phyloP scores from a whole-genome alignment of 2,797 vertebrate genomes.

The Cirrhinus mrigala region DNA sequence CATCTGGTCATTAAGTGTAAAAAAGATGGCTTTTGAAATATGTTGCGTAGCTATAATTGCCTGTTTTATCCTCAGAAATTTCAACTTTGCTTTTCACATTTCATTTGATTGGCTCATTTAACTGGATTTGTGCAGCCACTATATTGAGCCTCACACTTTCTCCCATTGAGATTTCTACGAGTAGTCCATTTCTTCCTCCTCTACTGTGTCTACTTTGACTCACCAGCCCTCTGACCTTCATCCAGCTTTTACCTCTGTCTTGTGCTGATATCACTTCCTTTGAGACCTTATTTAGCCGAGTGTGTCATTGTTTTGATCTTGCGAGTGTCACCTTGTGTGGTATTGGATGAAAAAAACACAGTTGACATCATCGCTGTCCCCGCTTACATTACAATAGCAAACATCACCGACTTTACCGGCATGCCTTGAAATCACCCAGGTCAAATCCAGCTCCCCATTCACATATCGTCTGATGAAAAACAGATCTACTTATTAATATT shows the following conservation, averaged over 20 bases:
- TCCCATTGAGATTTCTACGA: background rate
- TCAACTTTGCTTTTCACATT: background rate
- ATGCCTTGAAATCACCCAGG: constrained; percentile 8
- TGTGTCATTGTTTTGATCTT: constrained; percentile 50
- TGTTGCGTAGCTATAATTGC: background rate
- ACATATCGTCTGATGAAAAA: background rate
- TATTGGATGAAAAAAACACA: constrained; percentile 25
- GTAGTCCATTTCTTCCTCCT: background rate
- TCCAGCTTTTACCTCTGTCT: constrained; percentile 25
- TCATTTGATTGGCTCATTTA: background rate
- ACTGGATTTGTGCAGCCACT: background rate
- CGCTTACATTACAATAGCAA: constrained; percentile 36
- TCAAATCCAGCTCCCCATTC: constrained; percentile 1
- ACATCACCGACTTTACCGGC: background rate
- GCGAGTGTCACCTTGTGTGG: constrained; percentile 50
- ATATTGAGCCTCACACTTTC: constrained; percentile 5
- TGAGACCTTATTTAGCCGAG: constrained; percentile 53
- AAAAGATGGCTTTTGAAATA: background rate
- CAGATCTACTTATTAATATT: constrained; percentile 14
- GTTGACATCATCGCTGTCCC: constrained; percentile 54
- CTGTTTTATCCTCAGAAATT: background rate
- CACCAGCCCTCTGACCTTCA: constrained; percentile 46
- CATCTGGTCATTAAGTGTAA: background rate
- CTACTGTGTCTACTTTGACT: constrained; percentile 21
- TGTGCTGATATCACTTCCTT: constrained; percentile 57